A percentile compares a stretch with the other conserved stretches of the same genome.
Evolutionary conservation across 2,113 vertebrate genomes (phyloP).

Genomic region (Andinoacara biseriatus): DNA sequence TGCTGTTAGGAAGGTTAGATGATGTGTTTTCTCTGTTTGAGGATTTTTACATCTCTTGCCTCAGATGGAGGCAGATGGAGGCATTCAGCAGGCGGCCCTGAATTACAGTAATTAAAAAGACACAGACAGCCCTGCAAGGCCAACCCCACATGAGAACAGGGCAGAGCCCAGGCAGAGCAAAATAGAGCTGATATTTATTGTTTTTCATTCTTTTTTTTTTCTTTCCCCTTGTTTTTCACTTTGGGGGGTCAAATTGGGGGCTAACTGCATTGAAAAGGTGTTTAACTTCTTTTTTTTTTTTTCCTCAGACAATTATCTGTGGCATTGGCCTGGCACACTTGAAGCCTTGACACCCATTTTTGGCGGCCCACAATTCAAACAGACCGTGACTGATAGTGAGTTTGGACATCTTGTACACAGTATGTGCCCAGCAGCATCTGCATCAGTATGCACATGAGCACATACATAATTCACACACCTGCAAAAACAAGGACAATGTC

Average conservation of each 20-base stretch:
- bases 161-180: not conserved
- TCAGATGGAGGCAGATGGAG: slow-evolving; percentile 60
- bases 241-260: not conserved
- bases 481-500: slow-evolving; percentile 26
- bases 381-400: slow-evolving; percentile 43
- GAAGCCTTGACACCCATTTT: slow-evolving; percentile 40
- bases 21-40: not conserved
- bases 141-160: slow-evolving; percentile 3
- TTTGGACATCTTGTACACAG: slow-evolving; percentile 39
- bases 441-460: slow-evolving; percentile 26
- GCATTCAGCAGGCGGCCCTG: slow-evolving; percentile 44
- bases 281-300: slow-evolving; percentile 13
- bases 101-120: slow-evolving; percentile 66
- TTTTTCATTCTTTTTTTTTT: slow-evolving; percentile 23
- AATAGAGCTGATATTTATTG: slow-evolving; percentile 39
- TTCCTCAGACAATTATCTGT: slow-evolving; percentile 37
- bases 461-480: slow-evolving; percentile 19
- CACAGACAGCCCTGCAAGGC: slow-evolving; percentile 33
- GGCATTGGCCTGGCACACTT: slow-evolving; percentile 14
- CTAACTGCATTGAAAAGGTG: slow-evolving; percentile 8
- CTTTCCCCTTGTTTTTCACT: not conserved
- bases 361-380: slow-evolving; percentile 36
- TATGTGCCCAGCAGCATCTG: slow-evolving; percentile 38
- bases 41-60: slow-evolving; percentile 43
- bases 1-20: slow-evolving; percentile 6